Evolutionary conservation across 2,797 vertebrate genomes (phyloP).

Genomic region (Orestias chungarensis): DNA sequence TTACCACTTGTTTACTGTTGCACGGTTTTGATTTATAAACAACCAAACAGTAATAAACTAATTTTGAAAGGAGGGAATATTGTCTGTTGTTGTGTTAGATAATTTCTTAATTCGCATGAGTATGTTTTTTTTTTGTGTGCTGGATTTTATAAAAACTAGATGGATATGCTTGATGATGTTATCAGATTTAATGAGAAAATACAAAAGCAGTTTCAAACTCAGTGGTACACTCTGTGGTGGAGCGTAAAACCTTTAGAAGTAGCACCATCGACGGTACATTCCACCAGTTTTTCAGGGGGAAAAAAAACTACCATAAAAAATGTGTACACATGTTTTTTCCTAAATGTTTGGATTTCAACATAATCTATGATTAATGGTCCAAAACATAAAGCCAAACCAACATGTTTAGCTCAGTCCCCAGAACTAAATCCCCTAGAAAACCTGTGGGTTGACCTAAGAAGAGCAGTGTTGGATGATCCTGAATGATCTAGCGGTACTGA

Average conservation of each 20-base stretch:
- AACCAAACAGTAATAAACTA: background rate
- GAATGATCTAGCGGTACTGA: background rate
- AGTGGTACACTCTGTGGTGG: background rate
- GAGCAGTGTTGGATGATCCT: background rate
- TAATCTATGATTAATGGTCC: background rate
- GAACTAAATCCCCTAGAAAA: background rate
- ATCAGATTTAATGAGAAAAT: conserved; percentile 6
- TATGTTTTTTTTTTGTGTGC: background rate
- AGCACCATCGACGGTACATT: background rate
- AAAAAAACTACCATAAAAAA: background rate
- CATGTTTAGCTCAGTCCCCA: background rate
- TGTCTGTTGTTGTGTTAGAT: background rate
- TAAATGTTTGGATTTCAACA: background rate
- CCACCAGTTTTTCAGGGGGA: background rate
- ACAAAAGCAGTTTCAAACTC: background rate
- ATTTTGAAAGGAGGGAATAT: background rate
- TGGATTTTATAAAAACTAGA: background rate
- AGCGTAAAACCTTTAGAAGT: background rate
- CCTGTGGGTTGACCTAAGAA: background rate
- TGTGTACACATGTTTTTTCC: background rate
- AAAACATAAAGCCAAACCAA: background rate
- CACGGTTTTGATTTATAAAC: conserved; percentile 13
- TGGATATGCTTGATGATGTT: background rate
- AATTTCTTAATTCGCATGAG: background rate
- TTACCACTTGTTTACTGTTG: conserved; percentile 21